phyloP scores from a whole-genome alignment of 2,797 vertebrate genomes.

The Parauchenoglanis ngamensis region DNA sequence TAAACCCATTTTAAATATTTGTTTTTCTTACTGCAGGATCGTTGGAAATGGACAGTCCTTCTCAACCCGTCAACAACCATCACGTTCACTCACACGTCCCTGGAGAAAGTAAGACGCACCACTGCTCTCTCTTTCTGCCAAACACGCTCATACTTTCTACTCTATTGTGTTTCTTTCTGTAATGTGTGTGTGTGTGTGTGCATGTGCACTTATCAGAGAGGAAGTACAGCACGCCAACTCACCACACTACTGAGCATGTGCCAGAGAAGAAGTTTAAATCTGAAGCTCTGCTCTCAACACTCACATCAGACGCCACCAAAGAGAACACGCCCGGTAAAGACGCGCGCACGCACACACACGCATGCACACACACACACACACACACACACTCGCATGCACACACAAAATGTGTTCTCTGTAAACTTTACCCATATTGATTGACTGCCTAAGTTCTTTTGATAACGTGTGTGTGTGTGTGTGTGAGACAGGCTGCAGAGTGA shows the following conservation, averaged over 20 bases:
- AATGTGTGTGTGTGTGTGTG: not conserved
- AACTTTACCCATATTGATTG: not conserved
- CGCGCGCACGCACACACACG: not conserved
- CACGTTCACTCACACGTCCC: slow-evolving; percentile 91
- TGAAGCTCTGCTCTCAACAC: slow-evolving; percentile 95
- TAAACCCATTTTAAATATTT: not conserved
- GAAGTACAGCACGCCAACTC: slow-evolving; percentile 88
- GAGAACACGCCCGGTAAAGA: slow-evolving; percentile 89
- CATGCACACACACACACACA: not conserved
- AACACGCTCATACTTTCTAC: not conserved
- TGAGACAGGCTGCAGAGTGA: slow-evolving; percentile 89
- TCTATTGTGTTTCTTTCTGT: not conserved
- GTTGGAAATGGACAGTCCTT: slow-evolving; percentile 94
- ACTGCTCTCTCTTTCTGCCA: not conserved
- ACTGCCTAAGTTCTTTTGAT: not conserved
- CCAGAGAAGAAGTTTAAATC: slow-evolving; percentile 99
- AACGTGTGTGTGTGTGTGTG: slow-evolving; percentile 14
- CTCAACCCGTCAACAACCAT: slow-evolving; percentile 97
- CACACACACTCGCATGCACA: not conserved
- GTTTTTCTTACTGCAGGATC: slow-evolving; percentile 77
- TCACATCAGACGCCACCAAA: slow-evolving; percentile 96
- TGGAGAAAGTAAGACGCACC: slow-evolving; percentile 86
- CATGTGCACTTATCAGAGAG: slow-evolving; percentile 81
- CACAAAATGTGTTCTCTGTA: not conserved
- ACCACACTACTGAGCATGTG: slow-evolving; percentile 92